Percentiles rank a stretch among this genome's conserved stretches.
Evolutionary conservation across 2,113 vertebrate species (phyloP).

Genomic region (Sminthopsis crassicaudata): DNA sequence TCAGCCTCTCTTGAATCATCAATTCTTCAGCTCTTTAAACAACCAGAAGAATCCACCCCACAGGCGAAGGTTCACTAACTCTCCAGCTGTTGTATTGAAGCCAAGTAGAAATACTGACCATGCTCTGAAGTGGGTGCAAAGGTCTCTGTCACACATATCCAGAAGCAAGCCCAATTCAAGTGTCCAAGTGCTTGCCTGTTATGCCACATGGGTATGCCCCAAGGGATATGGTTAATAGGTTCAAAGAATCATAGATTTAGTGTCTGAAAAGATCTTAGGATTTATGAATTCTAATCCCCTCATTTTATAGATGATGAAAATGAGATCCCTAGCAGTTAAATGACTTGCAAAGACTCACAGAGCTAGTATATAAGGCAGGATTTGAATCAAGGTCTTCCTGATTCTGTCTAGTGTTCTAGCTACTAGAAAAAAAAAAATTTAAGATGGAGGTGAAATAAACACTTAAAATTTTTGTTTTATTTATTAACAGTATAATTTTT

Average conservation of each 20-base stretch:
- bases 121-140: background rate
- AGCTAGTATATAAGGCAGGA: background rate
- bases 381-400: background rate
- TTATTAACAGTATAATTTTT: background rate
- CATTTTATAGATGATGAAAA: slow-evolving; percentile 28
- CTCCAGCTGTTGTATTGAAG: background rate
- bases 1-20: background rate
- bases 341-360: slow-evolving; percentile 4
- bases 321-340: background rate
- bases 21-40: background rate
- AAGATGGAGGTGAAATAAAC: background rate
- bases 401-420: background rate
- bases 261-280: background rate
- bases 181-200: background rate
- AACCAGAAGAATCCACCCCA: background rate
- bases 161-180: background rate
- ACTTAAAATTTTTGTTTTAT: background rate
- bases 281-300: background rate
- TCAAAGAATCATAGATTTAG: background rate
- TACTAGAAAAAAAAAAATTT: slow-evolving; percentile 6
- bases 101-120: background rate
- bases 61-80: background rate
- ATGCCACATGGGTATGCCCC: background rate
- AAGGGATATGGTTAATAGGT: background rate
- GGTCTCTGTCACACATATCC: background rate